These are phyloP conservation scores for Charaxes varanes DNA, from an alignment of 1,140 invertebrate genomes.

Conservation along the genomic window DNA sequence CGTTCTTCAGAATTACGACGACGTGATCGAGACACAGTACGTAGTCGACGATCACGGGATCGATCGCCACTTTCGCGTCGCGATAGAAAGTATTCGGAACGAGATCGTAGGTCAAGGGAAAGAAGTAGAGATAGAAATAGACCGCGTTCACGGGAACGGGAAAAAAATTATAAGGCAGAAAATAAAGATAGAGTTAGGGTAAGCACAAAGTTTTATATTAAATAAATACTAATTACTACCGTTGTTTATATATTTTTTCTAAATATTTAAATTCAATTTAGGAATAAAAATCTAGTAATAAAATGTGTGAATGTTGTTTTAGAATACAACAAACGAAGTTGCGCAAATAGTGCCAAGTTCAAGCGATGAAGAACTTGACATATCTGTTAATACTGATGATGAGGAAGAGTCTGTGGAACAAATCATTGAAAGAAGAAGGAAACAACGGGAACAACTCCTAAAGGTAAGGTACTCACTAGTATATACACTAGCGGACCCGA, in stretches of 20 bases:
- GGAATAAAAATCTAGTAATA: too few species aligned
- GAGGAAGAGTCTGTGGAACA: constrained; percentile 96
- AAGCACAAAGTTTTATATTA: constrained; percentile 1
- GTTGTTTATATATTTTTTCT: too few species aligned
- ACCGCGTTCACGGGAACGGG: constrained; percentile 44
- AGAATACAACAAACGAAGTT: constrained; percentile 90
- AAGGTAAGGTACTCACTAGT: constrained; percentile 83
- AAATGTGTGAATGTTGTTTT: too few species aligned
- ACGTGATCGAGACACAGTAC: constrained; percentile 40
- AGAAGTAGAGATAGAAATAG: constrained; percentile 46
- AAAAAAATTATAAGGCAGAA: constrained; percentile 30
- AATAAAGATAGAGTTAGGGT: constrained; percentile 9
- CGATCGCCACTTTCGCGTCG: constrained; percentile 23
- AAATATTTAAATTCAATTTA: too few species aligned
- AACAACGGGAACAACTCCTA: constrained; percentile 91
- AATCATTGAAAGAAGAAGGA: constrained; percentile 92
- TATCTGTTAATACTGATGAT: constrained; percentile 86
- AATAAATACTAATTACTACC: constrained; percentile 4
- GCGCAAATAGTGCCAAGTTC: constrained; percentile 69
- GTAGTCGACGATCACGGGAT: constrained; percentile 41
- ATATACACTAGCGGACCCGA: too few species aligned
- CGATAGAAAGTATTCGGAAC: constrained; percentile 27
- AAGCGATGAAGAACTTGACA: constrained; percentile 78
- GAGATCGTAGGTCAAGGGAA: constrained; percentile 30
- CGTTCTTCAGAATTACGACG: constrained; percentile 23